These are phyloP conservation scores for Lysandra coridon DNA, from an alignment of 2,888 invertebrate genomes.

Conservation along the genomic window DNA sequence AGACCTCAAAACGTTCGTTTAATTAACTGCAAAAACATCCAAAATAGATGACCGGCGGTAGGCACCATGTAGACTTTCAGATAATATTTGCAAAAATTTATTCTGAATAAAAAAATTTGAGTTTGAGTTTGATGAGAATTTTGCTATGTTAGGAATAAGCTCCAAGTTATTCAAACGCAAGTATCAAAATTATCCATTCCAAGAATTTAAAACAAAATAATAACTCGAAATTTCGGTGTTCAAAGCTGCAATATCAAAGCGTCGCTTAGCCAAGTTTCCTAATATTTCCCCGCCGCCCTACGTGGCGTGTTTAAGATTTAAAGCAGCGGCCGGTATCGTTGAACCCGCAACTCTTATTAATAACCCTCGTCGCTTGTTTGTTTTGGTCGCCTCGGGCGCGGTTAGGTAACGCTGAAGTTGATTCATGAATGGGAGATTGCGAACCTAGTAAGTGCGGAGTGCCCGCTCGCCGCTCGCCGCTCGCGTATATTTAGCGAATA, in stretches of 20 bases:
- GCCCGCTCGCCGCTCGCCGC: slow-evolving; percentile 40
- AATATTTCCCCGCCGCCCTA: slow-evolving; percentile 52
- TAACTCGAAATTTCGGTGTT: not conserved
- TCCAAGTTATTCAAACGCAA: not conserved
- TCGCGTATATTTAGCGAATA: slow-evolving; percentile 72
- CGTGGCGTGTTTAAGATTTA: slow-evolving; percentile 59
- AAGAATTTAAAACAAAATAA: not conserved
- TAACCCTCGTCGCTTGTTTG: slow-evolving; percentile 72
- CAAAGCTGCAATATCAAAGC: not conserved
- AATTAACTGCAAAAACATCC: not conserved
- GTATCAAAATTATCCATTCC: not conserved
- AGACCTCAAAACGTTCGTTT: not conserved
- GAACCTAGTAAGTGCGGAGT: slow-evolving; percentile 52
- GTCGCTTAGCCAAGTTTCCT: slow-evolving; percentile 28
- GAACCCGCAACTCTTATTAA: slow-evolving; percentile 77
- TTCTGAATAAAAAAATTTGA: too few relatives aligned
- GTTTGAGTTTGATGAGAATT: not conserved
- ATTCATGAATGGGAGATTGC: slow-evolving; percentile 77
- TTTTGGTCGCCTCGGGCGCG: slow-evolving; percentile 66
- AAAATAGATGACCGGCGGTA: not conserved
- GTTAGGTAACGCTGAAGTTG: slow-evolving; percentile 78
- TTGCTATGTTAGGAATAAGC: not conserved
- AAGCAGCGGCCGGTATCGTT: slow-evolving; percentile 68
- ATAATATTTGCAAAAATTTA: too few relatives aligned
- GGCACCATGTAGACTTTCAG: too few relatives aligned